A percentile compares a stretch with the other conserved stretches of the same genome.
phyloP scores from a whole-genome alignment of 2,888 invertebrate genomes.

The Pristionchus maxplancki region DNA sequence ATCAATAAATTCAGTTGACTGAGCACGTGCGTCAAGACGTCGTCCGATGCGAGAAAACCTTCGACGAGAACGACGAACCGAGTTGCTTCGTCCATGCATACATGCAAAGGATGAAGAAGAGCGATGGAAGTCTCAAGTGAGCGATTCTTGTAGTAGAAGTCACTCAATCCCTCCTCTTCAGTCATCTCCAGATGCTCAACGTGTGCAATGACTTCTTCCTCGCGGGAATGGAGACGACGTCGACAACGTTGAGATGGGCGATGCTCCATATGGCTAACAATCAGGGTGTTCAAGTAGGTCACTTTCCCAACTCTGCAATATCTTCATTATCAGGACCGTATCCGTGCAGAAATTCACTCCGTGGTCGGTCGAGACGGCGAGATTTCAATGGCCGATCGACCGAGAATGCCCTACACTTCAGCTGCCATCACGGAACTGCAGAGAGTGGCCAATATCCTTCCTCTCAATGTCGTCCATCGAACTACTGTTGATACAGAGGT shows the following conservation, averaged over 20 bases:
- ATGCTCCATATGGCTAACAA: constrained; percentile 49
- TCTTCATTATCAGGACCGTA: not conserved
- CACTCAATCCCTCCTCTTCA: not conserved
- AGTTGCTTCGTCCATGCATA: constrained; percentile 49
- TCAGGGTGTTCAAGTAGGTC: constrained; percentile 38
- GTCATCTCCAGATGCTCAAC: constrained; percentile 30
- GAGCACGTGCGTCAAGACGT: constrained; percentile 33
- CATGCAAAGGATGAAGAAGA: constrained; percentile 47
- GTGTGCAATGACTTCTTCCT: constrained; percentile 51
- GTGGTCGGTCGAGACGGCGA: not conserved
- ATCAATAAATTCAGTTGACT: not conserved
- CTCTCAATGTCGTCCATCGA: constrained; percentile 40
- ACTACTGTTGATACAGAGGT: constrained; percentile 23
- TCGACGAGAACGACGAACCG: constrained; percentile 36
- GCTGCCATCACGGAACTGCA: constrained; percentile 29
- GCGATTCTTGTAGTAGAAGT: no score
- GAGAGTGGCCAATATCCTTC: constrained; percentile 49
- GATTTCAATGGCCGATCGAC: constrained; percentile 3
- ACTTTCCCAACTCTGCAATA: not conserved
- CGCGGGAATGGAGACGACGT: constrained; percentile 49
- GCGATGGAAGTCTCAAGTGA: constrained; percentile 10
- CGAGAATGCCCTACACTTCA: constrained; percentile 11
- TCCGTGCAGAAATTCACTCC: constrained; percentile 35
- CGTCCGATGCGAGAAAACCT: not conserved
- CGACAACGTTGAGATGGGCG: constrained; percentile 51